A percentile compares a stretch with the other conserved stretches of the same genome.
Conservation (phyloP, 2,797 vertebrate genomes). For the Aeoliscus strigatus region DNA sequence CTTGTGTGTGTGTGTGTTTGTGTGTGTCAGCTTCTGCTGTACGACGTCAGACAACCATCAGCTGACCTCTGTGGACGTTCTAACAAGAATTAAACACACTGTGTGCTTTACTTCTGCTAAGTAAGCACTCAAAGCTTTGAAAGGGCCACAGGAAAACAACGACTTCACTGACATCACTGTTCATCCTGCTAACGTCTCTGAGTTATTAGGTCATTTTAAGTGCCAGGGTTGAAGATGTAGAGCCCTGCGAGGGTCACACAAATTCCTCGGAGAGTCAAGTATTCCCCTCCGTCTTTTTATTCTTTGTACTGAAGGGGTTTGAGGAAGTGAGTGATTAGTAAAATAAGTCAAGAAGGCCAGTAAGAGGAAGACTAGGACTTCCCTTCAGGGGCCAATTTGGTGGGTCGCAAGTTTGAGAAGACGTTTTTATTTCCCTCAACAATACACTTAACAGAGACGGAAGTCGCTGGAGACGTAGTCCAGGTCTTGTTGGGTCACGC, state of each 20-base stretch:
- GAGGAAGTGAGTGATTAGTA: slow-evolving; percentile 39
- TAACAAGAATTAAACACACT: slow-evolving; percentile 9
- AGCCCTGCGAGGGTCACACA: slow-evolving; percentile 1
- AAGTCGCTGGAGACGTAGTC: slow-evolving; percentile 36
- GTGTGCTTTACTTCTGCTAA: slow-evolving; percentile 7
- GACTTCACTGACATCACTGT: no score
- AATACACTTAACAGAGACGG: slow-evolving; percentile 18
- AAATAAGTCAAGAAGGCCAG: slow-evolving; percentile 34
- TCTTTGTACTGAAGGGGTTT: slow-evolving; percentile 19
- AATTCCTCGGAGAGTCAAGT: slow-evolving; percentile 17
- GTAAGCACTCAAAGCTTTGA: slow-evolving; percentile 6
- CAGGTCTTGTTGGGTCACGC: slow-evolving; percentile 21
- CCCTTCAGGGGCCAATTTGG: slow-evolving; percentile 15
- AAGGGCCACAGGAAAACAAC: slow-evolving; percentile 7
- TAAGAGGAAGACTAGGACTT: slow-evolving; percentile 20
- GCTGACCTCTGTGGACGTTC: slow-evolving; percentile 14
- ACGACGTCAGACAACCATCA: slow-evolving; percentile 4
- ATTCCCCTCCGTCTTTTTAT: slow-evolving; percentile 20
- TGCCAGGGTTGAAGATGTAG: slow-evolving; percentile 6
- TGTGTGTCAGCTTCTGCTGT: no score
- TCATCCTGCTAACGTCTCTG: no score
- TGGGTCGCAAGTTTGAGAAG: slow-evolving; percentile 23
- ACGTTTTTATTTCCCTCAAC: slow-evolving; percentile 39
- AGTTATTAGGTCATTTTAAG: no score
- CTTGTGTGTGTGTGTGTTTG: slow-evolving; percentile 12